phyloP scores from a whole-genome alignment of 2,888 invertebrate species.

The Euphydryas editha region DNA sequence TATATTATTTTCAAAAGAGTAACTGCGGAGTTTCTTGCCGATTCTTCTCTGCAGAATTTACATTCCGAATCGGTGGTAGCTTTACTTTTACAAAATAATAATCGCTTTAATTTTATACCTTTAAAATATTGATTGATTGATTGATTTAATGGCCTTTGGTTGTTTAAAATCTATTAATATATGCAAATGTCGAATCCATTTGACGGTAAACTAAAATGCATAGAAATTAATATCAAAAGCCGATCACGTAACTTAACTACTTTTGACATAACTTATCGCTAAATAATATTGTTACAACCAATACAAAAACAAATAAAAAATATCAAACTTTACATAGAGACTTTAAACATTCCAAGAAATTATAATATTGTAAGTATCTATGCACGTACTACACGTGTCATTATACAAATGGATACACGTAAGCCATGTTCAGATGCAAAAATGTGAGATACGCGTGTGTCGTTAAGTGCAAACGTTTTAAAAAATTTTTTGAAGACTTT shows the following conservation, averaged over 20 bases:
- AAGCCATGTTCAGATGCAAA: conserved; percentile 10
- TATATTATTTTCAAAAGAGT: too few relatives aligned
- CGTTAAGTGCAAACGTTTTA: not conserved
- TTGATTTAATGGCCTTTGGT: too few relatives aligned
- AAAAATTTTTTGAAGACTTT: not conserved
- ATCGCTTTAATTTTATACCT: too few relatives aligned
- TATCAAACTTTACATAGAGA: not conserved
- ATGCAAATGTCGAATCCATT: not conserved
- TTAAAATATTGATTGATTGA: too few relatives aligned
- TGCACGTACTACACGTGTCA: conserved; percentile 22
- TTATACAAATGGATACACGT: conserved; percentile 23
- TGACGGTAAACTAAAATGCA: not conserved
- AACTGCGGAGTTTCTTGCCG: too few relatives aligned
- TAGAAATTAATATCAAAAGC: not conserved
- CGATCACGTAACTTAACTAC: too few relatives aligned
- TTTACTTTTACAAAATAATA: too few relatives aligned
- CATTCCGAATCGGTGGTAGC: too few relatives aligned
- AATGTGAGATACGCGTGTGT: conserved; percentile 22
- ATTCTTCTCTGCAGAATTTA: too few relatives aligned
- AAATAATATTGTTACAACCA: too few relatives aligned
- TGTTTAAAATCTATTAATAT: too few relatives aligned
- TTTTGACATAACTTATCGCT: too few relatives aligned
- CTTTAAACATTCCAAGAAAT: not conserved
- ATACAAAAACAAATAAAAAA: not conserved
- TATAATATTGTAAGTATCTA: conserved; percentile 6